Conservation (phyloP, 2,888 invertebrate species). For the Heterodera filipjevi region DNA sequence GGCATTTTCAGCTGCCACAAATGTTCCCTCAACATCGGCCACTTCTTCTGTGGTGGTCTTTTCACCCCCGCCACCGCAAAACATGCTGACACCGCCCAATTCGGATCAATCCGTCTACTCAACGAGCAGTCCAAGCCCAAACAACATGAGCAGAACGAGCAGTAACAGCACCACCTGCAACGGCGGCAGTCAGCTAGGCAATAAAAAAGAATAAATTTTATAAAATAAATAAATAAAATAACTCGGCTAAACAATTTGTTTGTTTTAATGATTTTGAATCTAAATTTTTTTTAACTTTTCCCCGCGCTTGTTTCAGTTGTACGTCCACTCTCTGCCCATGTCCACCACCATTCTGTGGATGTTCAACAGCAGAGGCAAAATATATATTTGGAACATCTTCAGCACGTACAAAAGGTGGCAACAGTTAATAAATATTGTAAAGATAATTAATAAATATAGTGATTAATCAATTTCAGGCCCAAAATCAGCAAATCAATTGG, state of each 20-base stretch:
- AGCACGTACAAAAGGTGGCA: not conserved
- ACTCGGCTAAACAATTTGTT: not conserved
- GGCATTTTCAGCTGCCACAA: not conserved
- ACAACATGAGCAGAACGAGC: not conserved
- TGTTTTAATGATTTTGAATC: not conserved
- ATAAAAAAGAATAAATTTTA: not conserved
- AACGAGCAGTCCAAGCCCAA: not conserved
- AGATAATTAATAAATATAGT: not conserved
- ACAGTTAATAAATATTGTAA: not conserved
- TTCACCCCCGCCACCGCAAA: not conserved
- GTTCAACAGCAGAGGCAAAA: not conserved
- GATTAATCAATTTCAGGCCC: not conserved
- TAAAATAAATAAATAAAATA: not conserved
- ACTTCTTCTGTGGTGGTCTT: not conserved
- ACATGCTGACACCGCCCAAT: slow-evolving; percentile 12
- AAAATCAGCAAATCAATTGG: not conserved
- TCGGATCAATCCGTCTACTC: not conserved
- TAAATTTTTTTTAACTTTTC: too few species aligned
- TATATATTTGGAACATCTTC: not conserved
- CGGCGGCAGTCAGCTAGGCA: not conserved
- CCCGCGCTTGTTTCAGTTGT: not conserved
- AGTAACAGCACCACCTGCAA: slow-evolving; percentile 2
- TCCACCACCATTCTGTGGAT: not conserved
- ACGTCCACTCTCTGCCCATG: not conserved
- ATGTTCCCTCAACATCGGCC: not conserved